These are phyloP conservation scores for Neogobius melanostomus DNA, from an alignment of 2,113 vertebrate species.

Conservation along the genomic window DNA sequence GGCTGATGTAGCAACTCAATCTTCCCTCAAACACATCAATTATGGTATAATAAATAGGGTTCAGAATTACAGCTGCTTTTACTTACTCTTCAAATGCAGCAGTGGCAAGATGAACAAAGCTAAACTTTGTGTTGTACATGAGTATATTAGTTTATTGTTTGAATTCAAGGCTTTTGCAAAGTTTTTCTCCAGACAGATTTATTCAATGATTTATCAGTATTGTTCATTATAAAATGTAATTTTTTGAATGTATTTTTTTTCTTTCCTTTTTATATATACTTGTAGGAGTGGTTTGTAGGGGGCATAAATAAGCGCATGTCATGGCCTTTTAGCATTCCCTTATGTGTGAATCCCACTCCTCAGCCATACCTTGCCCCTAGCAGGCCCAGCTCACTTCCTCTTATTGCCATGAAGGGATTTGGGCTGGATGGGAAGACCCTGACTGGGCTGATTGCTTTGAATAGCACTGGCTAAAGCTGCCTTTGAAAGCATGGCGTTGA, in stretches of 20 bases:
- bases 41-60: constrained; percentile 48
- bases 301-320: constrained; percentile 81
- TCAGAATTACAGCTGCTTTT: constrained; percentile 58
- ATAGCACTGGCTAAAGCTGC: constrained; percentile 74
- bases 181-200: no score
- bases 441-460: constrained; percentile 78
- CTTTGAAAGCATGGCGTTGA: constrained; percentile 75
- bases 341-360: constrained; percentile 75
- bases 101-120: constrained; percentile 34
- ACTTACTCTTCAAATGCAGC: constrained; percentile 32
- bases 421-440: constrained; percentile 76
- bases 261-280: constrained; percentile 44
- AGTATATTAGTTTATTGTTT: constrained; percentile 56
- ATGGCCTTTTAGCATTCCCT: constrained; percentile 77
- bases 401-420: constrained; percentile 83
- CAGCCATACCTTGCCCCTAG: constrained; percentile 71
- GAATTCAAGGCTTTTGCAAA: no score
- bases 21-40: constrained; percentile 65
- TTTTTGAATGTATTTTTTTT: constrained; percentile 33
- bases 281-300: constrained; percentile 5
- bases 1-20: constrained; percentile 43
- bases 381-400: constrained; percentile 69
- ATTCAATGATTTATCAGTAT: no score
- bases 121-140: neutral
- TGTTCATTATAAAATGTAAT: neutral